Evolutionary conservation across 30 jellyfish, hydroid and myxozoan genomes (phyloP), one percentile per base, ranked within the genome.

Genomic region (Cassiopea xamachana): DNA sequence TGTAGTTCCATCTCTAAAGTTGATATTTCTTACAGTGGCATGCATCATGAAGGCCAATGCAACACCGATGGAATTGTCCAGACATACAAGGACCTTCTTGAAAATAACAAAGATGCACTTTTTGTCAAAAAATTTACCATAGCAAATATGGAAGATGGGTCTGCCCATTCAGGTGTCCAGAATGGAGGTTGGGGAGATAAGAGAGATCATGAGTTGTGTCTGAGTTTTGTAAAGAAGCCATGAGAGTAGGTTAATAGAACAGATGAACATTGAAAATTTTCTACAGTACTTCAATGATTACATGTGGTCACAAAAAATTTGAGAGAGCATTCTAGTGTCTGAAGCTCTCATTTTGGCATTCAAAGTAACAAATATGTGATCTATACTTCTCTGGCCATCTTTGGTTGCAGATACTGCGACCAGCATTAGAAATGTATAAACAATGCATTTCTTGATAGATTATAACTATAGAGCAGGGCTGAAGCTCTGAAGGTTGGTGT

Each of bases 121-220:
- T 91, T 86, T 48, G 91, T 86, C 1, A 55, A 81, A 67, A 48
- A 87, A 74, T 47, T 91, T 12, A 50, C 27, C 14, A 47, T 88
- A 46, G 87, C 61, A 17, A 72, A 79, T 75, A 69, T 49, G 8
- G 90, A 72, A 3, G 90, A 60, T 39, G 94, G 93, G 4, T 51
- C 19, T 1, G 79, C 97, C 1, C 98, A 77, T 60, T 86, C 81
- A 14, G 90, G 85, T 1, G 83, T 46, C 14, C 91, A 75, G 60
- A 95, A 91, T 84, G 99, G 99, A 1, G 99, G 99, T 17, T 95
- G 99, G 99, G 99, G 99, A 1, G 99, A 95, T 80, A 81, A 51
- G 48, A 85, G 99, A 67, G 99, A 95, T 81, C 99, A 95, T 72
- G 92, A 88, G 10, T 82, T 95, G 47, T 95, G 99, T 60, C 43